These are phyloP conservation scores for Choreutis nemorana DNA, from an alignment of 2,888 invertebrate genomes.

Conservation along the genomic window DNA sequence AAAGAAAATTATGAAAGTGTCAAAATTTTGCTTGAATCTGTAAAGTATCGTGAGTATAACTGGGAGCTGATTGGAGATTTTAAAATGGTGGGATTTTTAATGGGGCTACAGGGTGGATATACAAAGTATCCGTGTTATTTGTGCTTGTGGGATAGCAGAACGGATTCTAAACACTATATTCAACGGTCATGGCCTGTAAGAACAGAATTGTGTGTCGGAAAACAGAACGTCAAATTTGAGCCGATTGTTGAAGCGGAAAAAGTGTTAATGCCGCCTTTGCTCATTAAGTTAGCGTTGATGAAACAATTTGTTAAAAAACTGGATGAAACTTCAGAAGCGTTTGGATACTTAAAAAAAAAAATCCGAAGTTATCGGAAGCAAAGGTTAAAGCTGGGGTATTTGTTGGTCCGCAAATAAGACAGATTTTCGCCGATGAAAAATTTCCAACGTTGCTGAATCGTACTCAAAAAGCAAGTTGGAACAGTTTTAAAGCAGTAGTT, in stretches of 20 bases:
- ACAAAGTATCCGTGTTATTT: constrained; percentile 11
- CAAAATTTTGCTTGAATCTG: constrained; percentile 7
- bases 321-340: constrained; percentile 10
- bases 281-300: constrained; percentile 12
- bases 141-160: constrained; percentile 11
- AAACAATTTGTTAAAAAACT: constrained; percentile 11
- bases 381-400: constrained; percentile 11
- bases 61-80: constrained; percentile 9
- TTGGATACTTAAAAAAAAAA: constrained; percentile 11
- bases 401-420: background rate
- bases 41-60: constrained; percentile 6
- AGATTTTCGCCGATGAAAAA: background rate
- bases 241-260: constrained; percentile 9
- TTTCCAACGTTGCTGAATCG: background rate
- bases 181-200: constrained; percentile 8
- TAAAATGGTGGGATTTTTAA: constrained; percentile 11
- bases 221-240: constrained; percentile 8
- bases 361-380: constrained; percentile 13
- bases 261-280: constrained; percentile 10
- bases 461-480: constrained; percentile 1
- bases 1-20: constrained; percentile 13
- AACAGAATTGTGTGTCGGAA: constrained; percentile 7
- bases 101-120: constrained; percentile 11
- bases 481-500: constrained; percentile 12
- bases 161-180: constrained; percentile 7